These are phyloP conservation scores for Panzeria rudis DNA, from an alignment of 2,888 invertebrate genomes.

Conservation along the genomic window DNA sequence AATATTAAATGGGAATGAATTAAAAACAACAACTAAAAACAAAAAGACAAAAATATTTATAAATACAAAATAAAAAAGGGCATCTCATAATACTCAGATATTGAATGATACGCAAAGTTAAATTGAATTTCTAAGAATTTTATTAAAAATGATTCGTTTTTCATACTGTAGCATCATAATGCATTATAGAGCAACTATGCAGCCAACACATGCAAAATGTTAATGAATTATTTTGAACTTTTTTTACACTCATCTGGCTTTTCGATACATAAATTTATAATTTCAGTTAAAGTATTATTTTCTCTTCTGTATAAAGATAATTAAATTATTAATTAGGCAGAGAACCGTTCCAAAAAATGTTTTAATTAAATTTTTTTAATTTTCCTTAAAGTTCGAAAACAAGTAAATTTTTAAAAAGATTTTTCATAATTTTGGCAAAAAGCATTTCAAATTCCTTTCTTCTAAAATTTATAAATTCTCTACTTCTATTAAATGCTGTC, in stretches of 20 bases:
- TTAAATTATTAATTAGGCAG: slow-evolving; percentile 42
- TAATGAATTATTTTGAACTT: slow-evolving; percentile 38
- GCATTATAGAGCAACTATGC: neutral
- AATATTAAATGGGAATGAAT: slow-evolving; percentile 60
- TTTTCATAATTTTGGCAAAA: neutral
- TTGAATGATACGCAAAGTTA: slow-evolving; percentile 70
- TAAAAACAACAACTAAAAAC: slow-evolving; percentile 8
- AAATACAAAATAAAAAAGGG: slow-evolving; percentile 55
- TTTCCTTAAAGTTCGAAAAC: neutral
- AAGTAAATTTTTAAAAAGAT: no score
- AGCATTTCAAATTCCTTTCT: neutral
- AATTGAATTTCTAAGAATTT: slow-evolving; percentile 72
- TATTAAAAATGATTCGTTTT: slow-evolving; percentile 35
- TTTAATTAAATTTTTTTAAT: neutral
- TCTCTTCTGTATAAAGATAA: slow-evolving; percentile 11
- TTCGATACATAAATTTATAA: slow-evolving; percentile 46
- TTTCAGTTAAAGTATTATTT: slow-evolving; percentile 15
- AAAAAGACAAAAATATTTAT: slow-evolving; percentile 15
- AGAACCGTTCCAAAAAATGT: neutral
- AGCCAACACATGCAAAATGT: slow-evolving; percentile 36
- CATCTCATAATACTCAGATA: slow-evolving; percentile 60
- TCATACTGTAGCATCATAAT: slow-evolving; percentile 8
- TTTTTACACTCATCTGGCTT: slow-evolving; percentile 3
- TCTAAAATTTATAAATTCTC: neutral
- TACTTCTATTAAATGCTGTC: slow-evolving; percentile 53